Conservation (phyloP, 2,888 invertebrate species). For the Melanostoma scalare region DNA sequence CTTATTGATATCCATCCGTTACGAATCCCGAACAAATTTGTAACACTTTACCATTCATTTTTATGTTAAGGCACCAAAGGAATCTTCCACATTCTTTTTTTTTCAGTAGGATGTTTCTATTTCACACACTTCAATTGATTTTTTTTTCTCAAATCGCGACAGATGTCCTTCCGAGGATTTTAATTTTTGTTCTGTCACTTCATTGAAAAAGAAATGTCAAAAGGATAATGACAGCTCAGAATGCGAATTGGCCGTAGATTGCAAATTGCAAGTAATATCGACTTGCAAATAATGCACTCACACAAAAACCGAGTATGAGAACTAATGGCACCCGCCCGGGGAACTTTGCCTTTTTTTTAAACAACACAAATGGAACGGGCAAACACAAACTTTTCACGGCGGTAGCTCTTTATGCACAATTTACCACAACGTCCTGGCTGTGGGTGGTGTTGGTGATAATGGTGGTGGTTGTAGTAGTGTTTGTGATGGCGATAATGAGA, state of each 20-base stretch:
- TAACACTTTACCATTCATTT: conserved; percentile 2
- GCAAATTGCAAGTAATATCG: conserved; percentile 44
- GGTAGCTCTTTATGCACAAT: conserved; percentile 53
- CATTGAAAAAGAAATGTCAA: conserved; percentile 65
- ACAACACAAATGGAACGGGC: conserved; percentile 15
- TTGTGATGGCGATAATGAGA: conserved; percentile 14
- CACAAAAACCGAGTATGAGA: conserved; percentile 32
- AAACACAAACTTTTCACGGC: conserved; percentile 54
- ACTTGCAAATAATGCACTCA: conserved; percentile 57
- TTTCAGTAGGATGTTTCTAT: conserved; percentile 21
- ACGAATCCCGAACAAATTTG: no score
- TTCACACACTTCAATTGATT: conserved; percentile 33
- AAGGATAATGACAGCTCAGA: conserved; percentile 42
- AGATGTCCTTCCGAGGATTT: conserved; percentile 47
- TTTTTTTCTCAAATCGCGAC: conserved; percentile 38
- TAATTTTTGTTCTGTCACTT: conserved; percentile 39
- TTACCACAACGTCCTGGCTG: conserved; percentile 40
- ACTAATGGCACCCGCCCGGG: conserved; percentile 21
- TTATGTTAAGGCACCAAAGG: conserved; percentile 65
- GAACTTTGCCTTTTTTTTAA: conserved; percentile 25
- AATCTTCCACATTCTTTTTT: conserved; percentile 6
- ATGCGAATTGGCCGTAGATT: conserved; percentile 54
- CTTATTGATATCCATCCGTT: conserved; percentile 22
- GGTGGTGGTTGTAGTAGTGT: conserved; percentile 14
- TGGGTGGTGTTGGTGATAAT: conserved; percentile 16